Percentiles rank a stretch among this genome's conserved stretches.
Evolutionary conservation across 2,797 vertebrate species (phyloP).

Genomic region (Poecilia velifera): DNA sequence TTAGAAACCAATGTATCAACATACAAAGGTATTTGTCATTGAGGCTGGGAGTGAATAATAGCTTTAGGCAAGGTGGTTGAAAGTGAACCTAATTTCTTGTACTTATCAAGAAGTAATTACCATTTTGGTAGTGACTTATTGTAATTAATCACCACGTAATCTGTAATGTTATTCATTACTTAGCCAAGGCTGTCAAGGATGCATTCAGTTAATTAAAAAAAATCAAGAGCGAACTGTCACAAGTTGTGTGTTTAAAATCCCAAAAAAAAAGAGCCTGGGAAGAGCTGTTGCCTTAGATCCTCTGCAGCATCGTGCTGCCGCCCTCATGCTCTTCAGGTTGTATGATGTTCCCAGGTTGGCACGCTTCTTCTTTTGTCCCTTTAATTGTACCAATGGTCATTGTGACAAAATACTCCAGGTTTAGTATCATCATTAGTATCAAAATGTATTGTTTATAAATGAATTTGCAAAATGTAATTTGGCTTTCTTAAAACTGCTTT

Average conservation of each 20-base stretch:
- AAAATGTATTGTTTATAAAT: background rate
- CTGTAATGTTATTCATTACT: slow-evolving; percentile 5
- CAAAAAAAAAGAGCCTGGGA: background rate
- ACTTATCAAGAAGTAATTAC: slow-evolving; percentile 16
- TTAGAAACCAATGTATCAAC: slow-evolving; percentile 3
- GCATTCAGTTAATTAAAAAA: background rate
- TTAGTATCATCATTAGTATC: background rate
- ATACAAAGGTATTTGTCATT: background rate
- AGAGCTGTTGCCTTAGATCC: background rate
- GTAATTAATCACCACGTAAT: slow-evolving; percentile 17
- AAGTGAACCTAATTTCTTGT: slow-evolving; percentile 11
- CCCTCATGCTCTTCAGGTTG: background rate
- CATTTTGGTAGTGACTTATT: slow-evolving; percentile 4
- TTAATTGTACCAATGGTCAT: no score
- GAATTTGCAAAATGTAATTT: background rate
- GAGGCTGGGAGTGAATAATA: background rate
- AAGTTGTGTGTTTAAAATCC: background rate
- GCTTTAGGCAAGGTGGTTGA: background rate
- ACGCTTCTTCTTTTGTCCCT: no score
- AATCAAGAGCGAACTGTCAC: background rate
- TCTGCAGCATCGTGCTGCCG: background rate
- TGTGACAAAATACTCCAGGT: background rate
- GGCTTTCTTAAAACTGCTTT: background rate
- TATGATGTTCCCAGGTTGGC: background rate
- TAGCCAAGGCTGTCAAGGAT: background rate